Percentiles rank a stretch among this genome's conserved stretches.
These are phyloP conservation scores for Apis dorsata DNA, from an alignment of 1,140 invertebrate species.

Conservation along the genomic window DNA sequence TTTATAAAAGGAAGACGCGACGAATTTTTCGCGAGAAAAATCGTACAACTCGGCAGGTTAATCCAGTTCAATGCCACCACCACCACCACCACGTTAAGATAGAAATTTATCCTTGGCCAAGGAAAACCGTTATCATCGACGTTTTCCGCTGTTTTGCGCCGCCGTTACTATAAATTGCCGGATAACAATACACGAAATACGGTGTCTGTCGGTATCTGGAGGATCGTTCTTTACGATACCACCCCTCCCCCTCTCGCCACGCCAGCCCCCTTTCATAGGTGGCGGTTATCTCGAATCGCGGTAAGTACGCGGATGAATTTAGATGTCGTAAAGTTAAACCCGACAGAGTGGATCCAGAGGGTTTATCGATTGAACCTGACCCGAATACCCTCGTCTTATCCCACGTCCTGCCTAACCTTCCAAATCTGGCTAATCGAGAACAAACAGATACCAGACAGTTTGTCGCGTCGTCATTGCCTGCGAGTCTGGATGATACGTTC, in stretches of 20 bases:
- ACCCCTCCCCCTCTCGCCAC: too few species aligned
- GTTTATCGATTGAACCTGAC: constrained; percentile 51
- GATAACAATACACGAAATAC: constrained; percentile 19
- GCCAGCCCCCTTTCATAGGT: not conserved
- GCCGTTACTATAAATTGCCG: not conserved
- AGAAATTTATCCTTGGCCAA: not conserved
- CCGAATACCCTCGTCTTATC: not conserved
- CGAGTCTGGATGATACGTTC: not conserved
- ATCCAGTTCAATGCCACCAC: too few species aligned
- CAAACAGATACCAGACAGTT: constrained; percentile 30
- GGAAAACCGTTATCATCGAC: constrained; percentile 5
- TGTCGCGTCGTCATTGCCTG: constrained; percentile 15
- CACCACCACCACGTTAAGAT: not conserved
- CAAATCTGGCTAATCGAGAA: constrained; percentile 35
- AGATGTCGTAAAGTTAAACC: constrained; percentile 42
- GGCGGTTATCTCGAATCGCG: constrained; percentile 14
- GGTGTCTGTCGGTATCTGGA: not conserved
- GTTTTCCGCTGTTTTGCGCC: not conserved
- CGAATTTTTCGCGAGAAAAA: too few species aligned
- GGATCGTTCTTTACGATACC: not conserved
- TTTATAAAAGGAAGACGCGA: too few species aligned
- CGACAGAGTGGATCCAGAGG: constrained; percentile 28
- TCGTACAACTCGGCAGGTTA: too few species aligned
- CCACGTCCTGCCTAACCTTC: not conserved
- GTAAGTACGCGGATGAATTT: constrained; percentile 21